Evolutionary conservation across 2,888 invertebrate genomes (phyloP).

Genomic region (Parnassius orleans): DNA sequence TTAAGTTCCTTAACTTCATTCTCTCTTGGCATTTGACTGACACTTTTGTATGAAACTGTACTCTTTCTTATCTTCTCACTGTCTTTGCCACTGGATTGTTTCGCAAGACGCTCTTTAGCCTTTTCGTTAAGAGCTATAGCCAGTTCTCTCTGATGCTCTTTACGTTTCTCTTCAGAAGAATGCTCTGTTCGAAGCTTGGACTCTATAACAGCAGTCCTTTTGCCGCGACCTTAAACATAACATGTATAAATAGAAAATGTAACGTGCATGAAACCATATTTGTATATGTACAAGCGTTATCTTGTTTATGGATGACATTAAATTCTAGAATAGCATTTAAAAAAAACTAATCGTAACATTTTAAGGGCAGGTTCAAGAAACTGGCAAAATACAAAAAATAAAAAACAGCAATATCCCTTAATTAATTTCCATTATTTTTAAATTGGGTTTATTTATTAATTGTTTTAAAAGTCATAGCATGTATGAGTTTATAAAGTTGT

Average conservation of each 20-base stretch:
- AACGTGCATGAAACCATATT: too few species aligned
- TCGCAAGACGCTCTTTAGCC: constrained; percentile 94
- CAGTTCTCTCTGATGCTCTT: constrained; percentile 97
- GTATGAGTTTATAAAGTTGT: background rate
- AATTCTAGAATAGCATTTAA: too few species aligned
- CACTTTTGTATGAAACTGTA: constrained; percentile 95
- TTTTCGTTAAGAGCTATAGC: constrained; percentile 94
- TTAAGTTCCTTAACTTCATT: constrained; percentile 96
- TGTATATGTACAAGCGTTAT: too few species aligned
- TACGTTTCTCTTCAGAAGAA: constrained; percentile 98
- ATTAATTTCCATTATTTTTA: too few species aligned
- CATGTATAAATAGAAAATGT: background rate
- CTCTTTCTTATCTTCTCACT: constrained; percentile 95
- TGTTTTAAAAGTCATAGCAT: too few species aligned
- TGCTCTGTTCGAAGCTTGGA: constrained; percentile 96
- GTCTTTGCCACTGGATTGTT: constrained; percentile 92
- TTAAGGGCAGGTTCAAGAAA: too few species aligned
- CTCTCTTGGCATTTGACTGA: constrained; percentile 96
- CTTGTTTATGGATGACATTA: too few species aligned
- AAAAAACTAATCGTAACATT: too few species aligned
- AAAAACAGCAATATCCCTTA: too few species aligned
- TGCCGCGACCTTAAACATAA: constrained; percentile 82
- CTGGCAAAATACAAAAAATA: too few species aligned
- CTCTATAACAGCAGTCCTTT: constrained; percentile 94
- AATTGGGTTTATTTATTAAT: too few species aligned